Percentiles rank a stretch among this genome's conserved stretches.
Conservation (phyloP, 2,888 invertebrate species). For the Diarsia brunnea region DNA sequence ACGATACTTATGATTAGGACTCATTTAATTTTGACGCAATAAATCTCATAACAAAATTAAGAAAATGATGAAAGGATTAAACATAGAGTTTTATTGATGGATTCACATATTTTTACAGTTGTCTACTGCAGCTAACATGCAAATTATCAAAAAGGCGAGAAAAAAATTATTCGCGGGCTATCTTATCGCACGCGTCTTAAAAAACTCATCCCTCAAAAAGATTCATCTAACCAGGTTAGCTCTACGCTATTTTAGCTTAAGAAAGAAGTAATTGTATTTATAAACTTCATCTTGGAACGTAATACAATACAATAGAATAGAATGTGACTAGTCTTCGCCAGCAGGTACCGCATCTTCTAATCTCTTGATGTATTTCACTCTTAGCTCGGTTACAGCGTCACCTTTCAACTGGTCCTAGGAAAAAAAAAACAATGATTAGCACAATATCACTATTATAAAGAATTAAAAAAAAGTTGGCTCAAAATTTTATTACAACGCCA, state of each 20-base stretch:
- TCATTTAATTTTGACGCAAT: no score
- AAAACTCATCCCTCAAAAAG: not conserved
- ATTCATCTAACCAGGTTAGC: not conserved
- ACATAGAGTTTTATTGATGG: not conserved
- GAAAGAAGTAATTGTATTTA: constrained; percentile 8
- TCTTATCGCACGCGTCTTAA: not conserved
- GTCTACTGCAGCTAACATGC: not conserved
- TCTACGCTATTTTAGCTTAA: not conserved
- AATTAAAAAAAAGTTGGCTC: not conserved
- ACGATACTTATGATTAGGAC: no score
- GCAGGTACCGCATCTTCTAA: constrained; percentile 99
- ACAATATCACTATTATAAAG: no score
- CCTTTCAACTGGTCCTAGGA: constrained; percentile 98
- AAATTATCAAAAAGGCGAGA: not conserved
- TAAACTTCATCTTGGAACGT: constrained; percentile 13
- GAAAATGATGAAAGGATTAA: no score
- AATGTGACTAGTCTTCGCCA: constrained; percentile 96
- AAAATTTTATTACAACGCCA: constrained; percentile 10
- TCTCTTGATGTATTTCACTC: constrained; percentile 98
- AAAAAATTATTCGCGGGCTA: not conserved
- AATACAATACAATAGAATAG: not conserved
- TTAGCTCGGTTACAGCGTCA: constrained; percentile 97
- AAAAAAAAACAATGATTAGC: not conserved
- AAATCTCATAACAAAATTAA: no score
- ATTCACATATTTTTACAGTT: not conserved